Conservation (phyloP, 2,797 vertebrate species). For the Mus spretus region DNA sequence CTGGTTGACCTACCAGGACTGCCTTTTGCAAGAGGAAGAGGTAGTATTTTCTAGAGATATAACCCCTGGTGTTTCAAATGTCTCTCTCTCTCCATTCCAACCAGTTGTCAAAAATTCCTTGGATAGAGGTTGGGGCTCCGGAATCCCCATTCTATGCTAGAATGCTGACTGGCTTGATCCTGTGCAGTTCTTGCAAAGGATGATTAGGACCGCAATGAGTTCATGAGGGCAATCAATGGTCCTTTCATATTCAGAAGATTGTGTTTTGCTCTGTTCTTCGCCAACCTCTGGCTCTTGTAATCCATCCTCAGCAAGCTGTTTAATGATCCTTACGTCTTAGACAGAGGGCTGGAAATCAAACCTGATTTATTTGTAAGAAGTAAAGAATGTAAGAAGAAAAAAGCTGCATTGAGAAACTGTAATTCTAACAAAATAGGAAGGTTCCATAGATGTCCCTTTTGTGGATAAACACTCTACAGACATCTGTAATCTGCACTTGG, state of each 20-base stretch:
- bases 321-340: not conserved
- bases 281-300: not conserved
- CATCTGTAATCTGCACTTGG: not conserved
- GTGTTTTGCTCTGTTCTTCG: not conserved
- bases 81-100: not conserved
- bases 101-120: not conserved
- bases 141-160: not conserved
- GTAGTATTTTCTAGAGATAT: not conserved
- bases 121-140: too few species aligned
- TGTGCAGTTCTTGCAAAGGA: not conserved
- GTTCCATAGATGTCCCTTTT: not conserved
- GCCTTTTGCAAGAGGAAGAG: not conserved
- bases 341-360: not conserved
- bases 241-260: not conserved
- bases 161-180: not conserved
- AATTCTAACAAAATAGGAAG: not conserved
- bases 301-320: rapidly evolving
- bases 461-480: not conserved
- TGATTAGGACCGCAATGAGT: not conserved
- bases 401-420: not conserved
- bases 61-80: not conserved
- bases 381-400: not conserved
- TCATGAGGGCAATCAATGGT: not conserved
- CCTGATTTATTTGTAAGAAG: not conserved
- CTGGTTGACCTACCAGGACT: too few species aligned